Conservation (phyloP, 2,797 vertebrate genomes). For the Ceryle rudis region DNA sequence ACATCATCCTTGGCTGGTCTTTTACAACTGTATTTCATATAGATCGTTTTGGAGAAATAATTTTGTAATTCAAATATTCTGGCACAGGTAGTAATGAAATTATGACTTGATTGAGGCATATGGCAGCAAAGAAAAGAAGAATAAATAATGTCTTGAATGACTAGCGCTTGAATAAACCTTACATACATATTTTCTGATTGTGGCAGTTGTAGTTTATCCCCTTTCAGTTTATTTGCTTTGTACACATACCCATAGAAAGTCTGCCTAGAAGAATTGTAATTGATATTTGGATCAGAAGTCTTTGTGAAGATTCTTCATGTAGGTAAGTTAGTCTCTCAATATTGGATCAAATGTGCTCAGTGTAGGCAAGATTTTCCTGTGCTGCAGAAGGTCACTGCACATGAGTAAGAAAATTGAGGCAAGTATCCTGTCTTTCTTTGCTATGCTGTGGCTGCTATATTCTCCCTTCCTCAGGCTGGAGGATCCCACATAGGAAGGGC, state of each 20-base stretch:
- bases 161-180: slow-evolving; percentile 17
- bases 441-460: background rate
- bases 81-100: background rate
- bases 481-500: background rate
- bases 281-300: background rate
- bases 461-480: fast-evolving
- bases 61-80: background rate
- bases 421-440: background rate
- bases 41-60: background rate
- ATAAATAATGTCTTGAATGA: background rate
- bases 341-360: background rate
- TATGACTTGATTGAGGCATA: background rate
- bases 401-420: background rate
- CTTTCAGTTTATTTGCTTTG: background rate
- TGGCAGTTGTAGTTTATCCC: background rate
- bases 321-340: background rate
- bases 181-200: background rate
- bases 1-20: background rate
- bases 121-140: background rate
- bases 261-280: background rate
- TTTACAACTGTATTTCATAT: background rate
- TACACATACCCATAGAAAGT: background rate
- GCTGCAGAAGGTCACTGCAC: background rate
- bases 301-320: background rate
- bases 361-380: background rate